Base-by-base conservation (phyloP, 1,140 invertebrate genomes). In the Polypedilum pembai region DNA sequence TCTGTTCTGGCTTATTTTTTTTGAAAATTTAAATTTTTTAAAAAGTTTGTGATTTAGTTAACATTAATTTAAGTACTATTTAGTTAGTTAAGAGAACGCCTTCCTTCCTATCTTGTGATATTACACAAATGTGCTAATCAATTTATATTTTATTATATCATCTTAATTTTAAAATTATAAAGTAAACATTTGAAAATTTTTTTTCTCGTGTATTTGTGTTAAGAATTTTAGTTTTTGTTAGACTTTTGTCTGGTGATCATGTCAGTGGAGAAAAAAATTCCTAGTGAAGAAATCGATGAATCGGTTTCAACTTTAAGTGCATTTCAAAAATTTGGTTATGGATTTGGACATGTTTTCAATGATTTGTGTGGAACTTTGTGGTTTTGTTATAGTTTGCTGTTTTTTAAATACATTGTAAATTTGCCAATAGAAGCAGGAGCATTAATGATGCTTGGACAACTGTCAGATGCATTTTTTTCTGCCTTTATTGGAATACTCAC, bases 361-460 rank as follows among this genome's bases (percentile, higher is more conserved):
- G 96, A 98, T 85, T 86, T 98, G 7, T 96, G 94, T 84, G 94
- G 95, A 41, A 94, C 94, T 73, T 93, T 98, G 88, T 98, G 96
- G 96, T 99, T 98, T 81, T 95, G 94, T 0, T 99, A 98, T 83
- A 85, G 97, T n/a, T 85, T 98, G 77, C 89, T 98, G 18, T 98
- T 90, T 83, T 92, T 96, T 79, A 91, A 96, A 80, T 86, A 92
- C 79, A 92, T 98, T 2, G 83, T 94, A 40, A 84, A 87, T 76
- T 93, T 98, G 80, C 89, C 90, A 77, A 83, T 84, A 10, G 84
- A 90, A 78, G 89, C 95, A 2, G 96, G 95, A 40, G 82, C 88
- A 69, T 80, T 96, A 74, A 85, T 98, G 79, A 83, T 96, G 10
- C 86, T 95, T 75, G 94, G 95, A 10, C 94, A 97, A 85, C 80